phyloP scores from a whole-genome alignment of 1,140 invertebrate genomes.

The Lordiphosa stackelbergi region DNA sequence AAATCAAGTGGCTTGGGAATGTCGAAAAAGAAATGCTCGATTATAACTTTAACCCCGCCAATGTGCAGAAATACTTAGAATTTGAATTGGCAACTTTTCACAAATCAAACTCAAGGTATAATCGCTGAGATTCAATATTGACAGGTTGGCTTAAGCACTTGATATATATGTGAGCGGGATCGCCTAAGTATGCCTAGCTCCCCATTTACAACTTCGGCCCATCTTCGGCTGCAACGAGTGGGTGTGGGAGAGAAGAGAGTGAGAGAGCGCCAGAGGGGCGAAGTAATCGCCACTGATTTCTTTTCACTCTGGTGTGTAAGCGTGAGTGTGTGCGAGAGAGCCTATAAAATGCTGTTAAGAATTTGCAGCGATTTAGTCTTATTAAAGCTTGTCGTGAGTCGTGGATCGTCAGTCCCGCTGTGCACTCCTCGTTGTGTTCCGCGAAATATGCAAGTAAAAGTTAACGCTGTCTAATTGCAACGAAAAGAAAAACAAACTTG shows the following conservation, averaged over 20 bases:
- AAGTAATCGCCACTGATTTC: slow-evolving; percentile 12
- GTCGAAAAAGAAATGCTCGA: slow-evolving; percentile 17
- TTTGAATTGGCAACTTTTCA: slow-evolving; percentile 7
- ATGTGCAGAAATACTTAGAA: slow-evolving; percentile 16
- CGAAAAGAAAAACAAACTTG: slow-evolving; percentile 4
- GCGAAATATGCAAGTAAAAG: slow-evolving; percentile 45
- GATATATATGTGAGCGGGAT: slow-evolving; percentile 1
- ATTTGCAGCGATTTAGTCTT: slow-evolving; percentile 69
- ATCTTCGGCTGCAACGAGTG: slow-evolving; percentile 25
- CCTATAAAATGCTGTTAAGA: slow-evolving; percentile 59
- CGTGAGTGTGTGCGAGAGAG: slow-evolving; percentile 33
- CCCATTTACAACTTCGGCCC: slow-evolving; percentile 16
- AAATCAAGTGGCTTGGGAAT: slow-evolving; percentile 31
- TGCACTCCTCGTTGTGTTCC: slow-evolving; percentile 7
- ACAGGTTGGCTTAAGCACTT: slow-evolving; percentile 8
- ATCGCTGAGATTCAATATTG: slow-evolving; percentile 14
- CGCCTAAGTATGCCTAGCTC: not conserved
- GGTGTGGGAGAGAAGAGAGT: slow-evolving; percentile 10
- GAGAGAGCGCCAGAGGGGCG: slow-evolving; percentile 1
- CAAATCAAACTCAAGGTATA: slow-evolving; percentile 5
- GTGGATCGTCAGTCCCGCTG: slow-evolving; percentile 17
- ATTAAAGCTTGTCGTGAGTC: slow-evolving; percentile 39
- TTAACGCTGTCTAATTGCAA: slow-evolving; percentile 17
- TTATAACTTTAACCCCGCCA: slow-evolving; percentile 15
- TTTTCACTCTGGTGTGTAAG: slow-evolving; percentile 17